A percentile compares a stretch with the other conserved stretches of the same genome.
phyloP scores from a whole-genome alignment of 1,140 invertebrate genomes.

The Bombus turneri region DNA sequence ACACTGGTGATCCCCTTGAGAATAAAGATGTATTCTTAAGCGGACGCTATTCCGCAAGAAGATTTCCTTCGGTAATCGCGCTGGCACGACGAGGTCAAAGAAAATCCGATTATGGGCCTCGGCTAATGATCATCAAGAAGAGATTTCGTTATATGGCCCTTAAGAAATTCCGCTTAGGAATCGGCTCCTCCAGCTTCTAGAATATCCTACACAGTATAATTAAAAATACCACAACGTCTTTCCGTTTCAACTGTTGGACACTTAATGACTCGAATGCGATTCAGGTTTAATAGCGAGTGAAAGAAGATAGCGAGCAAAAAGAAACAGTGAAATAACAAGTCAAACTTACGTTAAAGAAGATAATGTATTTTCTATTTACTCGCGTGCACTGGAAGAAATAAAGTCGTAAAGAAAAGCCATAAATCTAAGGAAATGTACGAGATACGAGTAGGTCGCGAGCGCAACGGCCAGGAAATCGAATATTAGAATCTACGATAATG shows the following conservation, averaged over 20 bases:
- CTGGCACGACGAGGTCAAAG: slow-evolving; percentile 40
- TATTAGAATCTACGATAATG: not conserved
- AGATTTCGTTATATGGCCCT: slow-evolving; percentile 30
- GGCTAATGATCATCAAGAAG: slow-evolving; percentile 53
- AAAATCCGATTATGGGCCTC: slow-evolving; percentile 61
- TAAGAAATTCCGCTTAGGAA: slow-evolving; percentile 6
- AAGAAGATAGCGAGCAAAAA: no score
- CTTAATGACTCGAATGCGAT: not conserved
- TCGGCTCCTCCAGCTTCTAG: not conserved
- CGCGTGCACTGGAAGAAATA: not conserved
- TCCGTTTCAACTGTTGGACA: not conserved
- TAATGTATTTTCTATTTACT: not conserved
- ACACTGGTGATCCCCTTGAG: slow-evolving; percentile 47
- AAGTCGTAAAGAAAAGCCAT: not conserved
- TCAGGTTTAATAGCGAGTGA: not conserved
- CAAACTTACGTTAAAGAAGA: not conserved
- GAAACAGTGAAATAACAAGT: not conserved
- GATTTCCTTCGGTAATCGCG: slow-evolving; percentile 63
- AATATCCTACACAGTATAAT: slow-evolving; percentile 13
- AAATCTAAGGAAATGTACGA: not conserved
- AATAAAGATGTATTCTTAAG: slow-evolving; percentile 56
- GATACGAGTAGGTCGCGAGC: not conserved
- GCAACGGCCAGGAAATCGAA: not conserved
- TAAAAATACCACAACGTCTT: slow-evolving; percentile 23
- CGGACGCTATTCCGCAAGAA: slow-evolving; percentile 45